Conservation (phyloP, 2,888 invertebrate genomes). For the Oegoconia quadripuncta region DNA sequence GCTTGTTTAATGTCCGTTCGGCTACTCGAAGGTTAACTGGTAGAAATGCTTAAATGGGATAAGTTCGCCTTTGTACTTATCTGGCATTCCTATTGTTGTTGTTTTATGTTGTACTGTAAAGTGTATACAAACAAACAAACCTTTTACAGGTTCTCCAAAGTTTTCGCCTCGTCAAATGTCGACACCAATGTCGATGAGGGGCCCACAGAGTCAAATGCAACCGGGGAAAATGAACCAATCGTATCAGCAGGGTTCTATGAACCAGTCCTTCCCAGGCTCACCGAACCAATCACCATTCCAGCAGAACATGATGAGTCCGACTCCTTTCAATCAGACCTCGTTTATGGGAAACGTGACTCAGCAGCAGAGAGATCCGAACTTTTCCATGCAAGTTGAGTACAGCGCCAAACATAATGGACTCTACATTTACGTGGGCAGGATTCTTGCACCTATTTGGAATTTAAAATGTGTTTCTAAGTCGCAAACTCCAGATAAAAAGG, state of each 20-base stretch:
- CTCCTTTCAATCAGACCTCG: conserved; percentile 60
- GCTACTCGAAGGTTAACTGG: too few species aligned
- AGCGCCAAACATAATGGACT: conserved; percentile 94
- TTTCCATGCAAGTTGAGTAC: conserved; percentile 66
- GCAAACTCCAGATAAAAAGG: conserved; percentile 68
- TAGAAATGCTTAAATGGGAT: too few species aligned
- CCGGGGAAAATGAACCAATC: conserved; percentile 57
- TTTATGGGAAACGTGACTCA: conserved; percentile 56
- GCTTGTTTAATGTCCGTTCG: too few species aligned
- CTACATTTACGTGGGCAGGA: conserved; percentile 93
- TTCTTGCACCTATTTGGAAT: conserved; percentile 94
- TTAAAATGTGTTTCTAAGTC: conserved; percentile 84
- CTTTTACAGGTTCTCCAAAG: conserved; percentile 59
- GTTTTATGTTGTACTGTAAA: too few species aligned
- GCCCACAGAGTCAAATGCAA: conserved; percentile 53
- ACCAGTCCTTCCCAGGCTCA: conserved; percentile 53
- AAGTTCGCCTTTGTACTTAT: too few species aligned
- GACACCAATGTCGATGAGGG: conserved; percentile 66
- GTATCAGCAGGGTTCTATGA: conserved; percentile 49
- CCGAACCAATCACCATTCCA: conserved; percentile 56
- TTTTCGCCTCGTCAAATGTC: conserved; percentile 73
- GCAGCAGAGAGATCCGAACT: conserved; percentile 56
- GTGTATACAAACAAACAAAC: too few species aligned
- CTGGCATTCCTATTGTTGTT: too few species aligned
- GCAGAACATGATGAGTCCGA: conserved; percentile 51